Evolutionary conservation across 2,797 vertebrate genomes (phyloP), one percentile per base, ranked within the genome.

Genomic region (Oreochromis mossambicus): DNA sequence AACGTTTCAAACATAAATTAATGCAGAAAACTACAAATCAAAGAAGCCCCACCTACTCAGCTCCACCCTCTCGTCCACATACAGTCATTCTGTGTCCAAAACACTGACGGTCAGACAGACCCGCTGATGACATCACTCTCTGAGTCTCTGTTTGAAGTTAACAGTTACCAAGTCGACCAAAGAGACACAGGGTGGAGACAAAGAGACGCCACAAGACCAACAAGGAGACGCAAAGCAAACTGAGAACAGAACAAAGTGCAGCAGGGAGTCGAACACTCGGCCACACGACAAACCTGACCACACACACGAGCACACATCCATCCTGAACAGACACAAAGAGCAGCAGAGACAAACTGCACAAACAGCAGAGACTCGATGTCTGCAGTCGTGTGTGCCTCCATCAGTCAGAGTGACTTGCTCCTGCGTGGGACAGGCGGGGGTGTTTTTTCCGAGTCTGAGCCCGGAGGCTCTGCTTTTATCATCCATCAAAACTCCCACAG

Each of bases 231-330:
- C 13, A 15, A 32, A 58, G 14, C 26, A 17, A 68, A 66, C 61
- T 5, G 19, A 68, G n/a, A 21, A 3, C 38, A 4, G 38, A 15
- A 10, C 38, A 24, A 43, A 43, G 5, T 61, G 56, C 55, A 58
- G 61, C 32, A 21, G 3, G 4, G 34, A 0, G 12, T 38, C 66
- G 5, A 43, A 70, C 38, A 46, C 0, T 6, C 21, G 8, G 15
- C 56, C 29, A 11, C 56, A 19, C 15, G 0, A 9, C n/a, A 66
- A 13, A 66, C 4, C 36, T 41, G 66, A 70, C 14, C 21, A 17
- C 13, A 15, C 36, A 4, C 7, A 19, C 3, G 7, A 38, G n/a
- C 4, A 0, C 12, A 14, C 12, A 68, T 4, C 2, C 21, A 7
- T 17, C 66, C 21, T 11, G 9, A 73, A 73, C 68, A 0, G 6